Percentiles rank a stretch among this genome's conserved stretches.
Evolutionary conservation across 2,888 invertebrate genomes (phyloP).

Genomic region (Hydriomena furcata): DNA sequence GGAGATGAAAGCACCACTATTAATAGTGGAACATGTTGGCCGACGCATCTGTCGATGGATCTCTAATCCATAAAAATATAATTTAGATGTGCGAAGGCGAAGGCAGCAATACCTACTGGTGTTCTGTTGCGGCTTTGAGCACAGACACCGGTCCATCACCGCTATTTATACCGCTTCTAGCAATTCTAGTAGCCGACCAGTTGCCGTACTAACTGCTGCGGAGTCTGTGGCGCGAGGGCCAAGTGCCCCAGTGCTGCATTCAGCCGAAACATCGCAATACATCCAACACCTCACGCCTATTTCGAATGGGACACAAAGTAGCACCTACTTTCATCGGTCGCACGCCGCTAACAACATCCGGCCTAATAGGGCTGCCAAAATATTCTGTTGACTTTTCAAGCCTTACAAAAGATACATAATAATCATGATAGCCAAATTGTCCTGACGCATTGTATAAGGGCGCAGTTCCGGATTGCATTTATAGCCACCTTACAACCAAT

Average conservation of each 20-base stretch:
- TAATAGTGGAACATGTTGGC: conserved; percentile 21
- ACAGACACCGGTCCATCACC: conserved; percentile 6
- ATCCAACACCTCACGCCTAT: no score
- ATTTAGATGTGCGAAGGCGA: conserved; percentile 39
- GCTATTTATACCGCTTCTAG: conserved; percentile 7
- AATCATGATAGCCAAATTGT: not conserved
- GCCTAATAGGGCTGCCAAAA: not conserved
- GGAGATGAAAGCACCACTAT: conserved; percentile 1
- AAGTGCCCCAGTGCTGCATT: not conserved
- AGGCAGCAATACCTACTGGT: conserved; percentile 27
- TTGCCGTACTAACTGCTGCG: not conserved
- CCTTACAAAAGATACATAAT: conserved; percentile 8
- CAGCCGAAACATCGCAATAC: no score
- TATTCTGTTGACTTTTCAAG: conserved; percentile 18
- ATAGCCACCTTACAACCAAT: not conserved
- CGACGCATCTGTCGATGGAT: conserved; percentile 39
- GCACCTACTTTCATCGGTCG: not conserved
- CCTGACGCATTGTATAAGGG: not conserved
- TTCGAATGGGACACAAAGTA: no score
- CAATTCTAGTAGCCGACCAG: not conserved
- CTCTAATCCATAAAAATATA: conserved; percentile 45
- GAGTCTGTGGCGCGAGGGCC: conserved; percentile 1
- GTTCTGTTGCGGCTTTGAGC: conserved; percentile 10
- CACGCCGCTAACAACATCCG: not conserved
- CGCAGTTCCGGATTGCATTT: not conserved